A percentile compares a stretch with the other conserved stretches of the same genome.
These are phyloP conservation scores for Microtus montanus DNA, from an alignment of 2,113 vertebrate genomes.

Conservation along the genomic window DNA sequence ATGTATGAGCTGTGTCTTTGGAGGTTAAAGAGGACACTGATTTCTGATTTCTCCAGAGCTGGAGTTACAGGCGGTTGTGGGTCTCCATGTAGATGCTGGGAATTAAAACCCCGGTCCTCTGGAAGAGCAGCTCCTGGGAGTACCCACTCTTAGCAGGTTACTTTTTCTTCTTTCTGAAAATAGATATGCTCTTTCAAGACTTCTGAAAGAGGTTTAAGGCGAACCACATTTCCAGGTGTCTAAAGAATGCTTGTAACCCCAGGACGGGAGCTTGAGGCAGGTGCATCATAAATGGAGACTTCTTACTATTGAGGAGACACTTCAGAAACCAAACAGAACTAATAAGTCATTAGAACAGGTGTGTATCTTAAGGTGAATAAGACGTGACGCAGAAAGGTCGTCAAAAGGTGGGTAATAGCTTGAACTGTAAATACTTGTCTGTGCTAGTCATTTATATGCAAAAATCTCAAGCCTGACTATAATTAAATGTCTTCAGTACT, in stretches of 20 bases:
- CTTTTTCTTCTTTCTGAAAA: constrained; percentile 27
- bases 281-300: background rate
- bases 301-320: background rate
- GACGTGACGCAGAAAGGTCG: background rate
- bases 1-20: too few relatives aligned
- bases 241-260: background rate
- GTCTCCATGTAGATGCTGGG: background rate
- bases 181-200: constrained; percentile 42
- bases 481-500: constrained; percentile 16
- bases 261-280: background rate
- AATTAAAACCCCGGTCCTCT: background rate
- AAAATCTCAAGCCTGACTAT: background rate
- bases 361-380: background rate
- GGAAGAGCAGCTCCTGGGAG: background rate
- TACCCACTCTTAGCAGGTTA: background rate
- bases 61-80: background rate
- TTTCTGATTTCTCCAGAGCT: background rate
- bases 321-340: background rate
- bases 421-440: constrained; percentile 23
- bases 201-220: constrained; percentile 42
- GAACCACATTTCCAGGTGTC: background rate
- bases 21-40: too few relatives aligned
- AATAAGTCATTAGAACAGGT: background rate
- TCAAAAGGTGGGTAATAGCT: background rate
- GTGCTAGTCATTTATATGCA: constrained; percentile 28